Evolutionary conservation across 1,140 invertebrate genomes (phyloP).

Genomic region (Drosophila guanche): DNA sequence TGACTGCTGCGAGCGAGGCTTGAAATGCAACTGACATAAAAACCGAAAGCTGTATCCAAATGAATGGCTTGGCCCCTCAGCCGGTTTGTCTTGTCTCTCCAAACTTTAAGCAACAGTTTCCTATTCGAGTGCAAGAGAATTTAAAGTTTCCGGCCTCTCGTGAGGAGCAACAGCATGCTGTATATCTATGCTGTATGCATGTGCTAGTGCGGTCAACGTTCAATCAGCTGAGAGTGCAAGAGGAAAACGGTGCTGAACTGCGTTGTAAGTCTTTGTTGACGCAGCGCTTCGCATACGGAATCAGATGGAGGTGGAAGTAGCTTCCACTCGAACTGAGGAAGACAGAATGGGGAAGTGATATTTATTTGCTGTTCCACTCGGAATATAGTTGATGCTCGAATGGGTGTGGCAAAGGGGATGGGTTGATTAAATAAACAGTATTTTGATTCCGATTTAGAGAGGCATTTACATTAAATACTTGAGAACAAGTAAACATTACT

Average conservation of each 20-base stretch:
- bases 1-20: slow-evolving; percentile 41
- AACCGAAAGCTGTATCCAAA: slow-evolving; percentile 43
- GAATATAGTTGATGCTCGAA: slow-evolving; percentile 1
- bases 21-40: slow-evolving; percentile 57
- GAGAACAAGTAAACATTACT: too few species aligned
- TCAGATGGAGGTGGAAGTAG: slow-evolving; percentile 16
- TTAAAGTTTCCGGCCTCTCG: slow-evolving; percentile 68
- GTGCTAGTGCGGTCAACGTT: slow-evolving; percentile 54
- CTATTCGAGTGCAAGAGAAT: slow-evolving; percentile 53
- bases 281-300: slow-evolving; percentile 15
- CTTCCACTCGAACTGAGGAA: slow-evolving; percentile 7
- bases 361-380: slow-evolving; percentile 14
- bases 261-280: slow-evolving; percentile 3
- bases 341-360: slow-evolving; percentile 12
- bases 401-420: not conserved
- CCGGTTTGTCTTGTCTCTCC: slow-evolving; percentile 54
- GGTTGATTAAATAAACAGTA: too few species aligned
- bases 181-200: too few species aligned
- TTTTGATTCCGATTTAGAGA: too few species aligned
- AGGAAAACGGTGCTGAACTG: not conserved
- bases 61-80: slow-evolving; percentile 25
- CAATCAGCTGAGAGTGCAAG: slow-evolving; percentile 33
- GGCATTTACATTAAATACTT: too few species aligned
- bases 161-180: too few species aligned
- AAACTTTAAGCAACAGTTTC: slow-evolving; percentile 49